Evolutionary conservation across 2,888 invertebrate genomes (phyloP).

Genomic region (Drosophila putrida): DNA sequence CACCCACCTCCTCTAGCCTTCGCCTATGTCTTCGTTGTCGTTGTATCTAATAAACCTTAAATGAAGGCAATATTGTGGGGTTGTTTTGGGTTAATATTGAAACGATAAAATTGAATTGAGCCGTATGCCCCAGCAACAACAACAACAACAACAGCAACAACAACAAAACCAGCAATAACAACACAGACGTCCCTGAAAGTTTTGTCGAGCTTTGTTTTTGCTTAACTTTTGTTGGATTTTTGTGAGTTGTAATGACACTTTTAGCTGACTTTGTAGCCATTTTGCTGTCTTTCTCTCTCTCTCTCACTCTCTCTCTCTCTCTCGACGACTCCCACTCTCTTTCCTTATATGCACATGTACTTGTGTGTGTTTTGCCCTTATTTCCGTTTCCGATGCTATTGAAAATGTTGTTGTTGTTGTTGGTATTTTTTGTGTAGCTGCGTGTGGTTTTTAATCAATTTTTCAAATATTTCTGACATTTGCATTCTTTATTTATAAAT

Average conservation of each 20-base stretch:
- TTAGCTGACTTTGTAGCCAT: slow-evolving; percentile 82
- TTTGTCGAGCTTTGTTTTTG: slow-evolving; percentile 50
- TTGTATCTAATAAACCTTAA: slow-evolving; percentile 84
- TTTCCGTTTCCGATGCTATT: slow-evolving; percentile 71
- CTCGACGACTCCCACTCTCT: neutral
- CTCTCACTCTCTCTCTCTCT: neutral
- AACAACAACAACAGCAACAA: slow-evolving; percentile 28
- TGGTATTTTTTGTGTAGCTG: slow-evolving; percentile 3
- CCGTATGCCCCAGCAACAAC: slow-evolving; percentile 57
- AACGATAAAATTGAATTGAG: slow-evolving; percentile 84
- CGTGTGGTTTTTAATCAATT: slow-evolving; percentile 78
- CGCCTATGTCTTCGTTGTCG: slow-evolving; percentile 47
- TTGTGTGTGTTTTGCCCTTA: slow-evolving; percentile 35
- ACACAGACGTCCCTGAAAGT: slow-evolving; percentile 72
- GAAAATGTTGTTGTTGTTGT: slow-evolving; percentile 36
- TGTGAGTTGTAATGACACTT: slow-evolving; percentile 81
- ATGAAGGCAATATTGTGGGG: slow-evolving; percentile 84
- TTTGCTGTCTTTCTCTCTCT: slow-evolving; percentile 47
- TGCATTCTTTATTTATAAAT: slow-evolving; percentile 31
- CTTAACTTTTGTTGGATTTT: slow-evolving; percentile 55
- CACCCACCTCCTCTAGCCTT: neutral
- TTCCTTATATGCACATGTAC: neutral
- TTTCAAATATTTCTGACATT: slow-evolving; percentile 57
- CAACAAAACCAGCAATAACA: slow-evolving; percentile 28
- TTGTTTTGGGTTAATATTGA: slow-evolving; percentile 84